A percentile compares a stretch with the other conserved stretches of the same genome.
phyloP scores from a whole-genome alignment of 2,888 invertebrate species.

The Marasmarcha lunaedactyla region DNA sequence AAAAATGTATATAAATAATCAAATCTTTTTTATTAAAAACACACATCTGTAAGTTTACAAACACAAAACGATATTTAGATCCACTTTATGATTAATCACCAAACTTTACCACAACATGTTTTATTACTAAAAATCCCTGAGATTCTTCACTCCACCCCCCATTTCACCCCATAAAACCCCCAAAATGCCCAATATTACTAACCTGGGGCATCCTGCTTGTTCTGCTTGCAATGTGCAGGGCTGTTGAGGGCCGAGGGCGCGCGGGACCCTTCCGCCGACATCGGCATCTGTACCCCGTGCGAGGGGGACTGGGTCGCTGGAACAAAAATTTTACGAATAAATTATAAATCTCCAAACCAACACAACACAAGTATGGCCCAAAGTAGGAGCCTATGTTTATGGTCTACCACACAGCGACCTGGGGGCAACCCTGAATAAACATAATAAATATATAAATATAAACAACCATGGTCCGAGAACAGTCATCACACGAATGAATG shows the following conservation, averaged over 20 bases:
- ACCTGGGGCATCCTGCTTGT: conserved; percentile 62
- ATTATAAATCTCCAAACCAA: background rate
- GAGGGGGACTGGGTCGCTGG: conserved; percentile 52
- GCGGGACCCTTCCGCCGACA: conserved; percentile 61
- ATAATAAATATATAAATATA: background rate
- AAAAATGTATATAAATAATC: too few species aligned
- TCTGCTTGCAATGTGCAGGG: conserved; percentile 40
- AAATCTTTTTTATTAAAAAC: too few species aligned
- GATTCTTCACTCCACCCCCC: too few species aligned
- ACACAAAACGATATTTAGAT: too few species aligned
- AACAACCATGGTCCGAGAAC: too few species aligned
- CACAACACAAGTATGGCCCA: background rate
- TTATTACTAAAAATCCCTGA: too few species aligned
- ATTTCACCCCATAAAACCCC: too few species aligned
- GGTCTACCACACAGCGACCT: background rate
- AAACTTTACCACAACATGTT: too few species aligned
- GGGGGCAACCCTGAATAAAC: background rate
- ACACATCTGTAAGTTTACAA: too few species aligned
- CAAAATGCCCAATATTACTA: too few species aligned
- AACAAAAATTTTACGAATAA: background rate
- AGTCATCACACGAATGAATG: too few species aligned
- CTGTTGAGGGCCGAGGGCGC: conserved; percentile 59
- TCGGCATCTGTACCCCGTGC: conserved; percentile 56
- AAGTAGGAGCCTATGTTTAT: background rate
- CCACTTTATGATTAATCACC: too few species aligned